These are phyloP conservation scores for Leptinotarsa defecta DNA, from an alignment of 1,140 invertebrate species.

Conservation along the genomic window DNA sequence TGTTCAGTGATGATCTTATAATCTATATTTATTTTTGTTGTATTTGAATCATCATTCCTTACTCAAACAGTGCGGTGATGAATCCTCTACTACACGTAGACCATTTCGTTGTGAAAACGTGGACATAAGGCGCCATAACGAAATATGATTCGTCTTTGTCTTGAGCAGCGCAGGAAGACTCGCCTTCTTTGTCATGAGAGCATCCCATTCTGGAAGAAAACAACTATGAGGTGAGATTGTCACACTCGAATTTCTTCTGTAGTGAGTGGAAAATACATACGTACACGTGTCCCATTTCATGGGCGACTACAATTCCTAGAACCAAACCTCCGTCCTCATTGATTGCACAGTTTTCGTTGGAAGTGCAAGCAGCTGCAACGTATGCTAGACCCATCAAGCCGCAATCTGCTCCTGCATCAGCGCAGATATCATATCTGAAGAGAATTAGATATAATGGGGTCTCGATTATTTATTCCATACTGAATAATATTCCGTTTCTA, in stretches of 20 bases:
- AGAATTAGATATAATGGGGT: too few species aligned
- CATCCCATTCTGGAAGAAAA: conserved; percentile 65
- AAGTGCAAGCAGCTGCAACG: conserved; percentile 68
- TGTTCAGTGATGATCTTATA: too few species aligned
- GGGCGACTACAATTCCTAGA: conserved; percentile 70
- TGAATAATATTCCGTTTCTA: too few species aligned
- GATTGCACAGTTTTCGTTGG: conserved; percentile 66
- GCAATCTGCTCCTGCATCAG: conserved; percentile 62
- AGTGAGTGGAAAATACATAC: conserved; percentile 33
- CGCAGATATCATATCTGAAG: conserved; percentile 51
- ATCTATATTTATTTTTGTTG: neutral
- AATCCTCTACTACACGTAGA: conserved; percentile 68
- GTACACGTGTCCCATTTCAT: conserved; percentile 77
- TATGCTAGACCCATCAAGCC: conserved; percentile 70
- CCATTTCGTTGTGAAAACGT: conserved; percentile 66
- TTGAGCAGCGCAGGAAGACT: conserved; percentile 55
- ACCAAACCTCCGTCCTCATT: conserved; percentile 71
- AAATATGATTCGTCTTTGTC: conserved; percentile 57
- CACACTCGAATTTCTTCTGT: neutral
- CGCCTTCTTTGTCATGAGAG: conserved; percentile 63
- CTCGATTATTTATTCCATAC: too few species aligned
- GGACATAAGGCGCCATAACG: conserved; percentile 70
- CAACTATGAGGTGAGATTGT: too few species aligned
- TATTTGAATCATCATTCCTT: conserved; percentile 47
- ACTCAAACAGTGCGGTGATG: conserved; percentile 71